Evolutionary conservation across 2,888 invertebrate genomes (phyloP), one percentile per base, ranked within the genome.

Genomic region (Acanthosepion pharaonis): DNA sequence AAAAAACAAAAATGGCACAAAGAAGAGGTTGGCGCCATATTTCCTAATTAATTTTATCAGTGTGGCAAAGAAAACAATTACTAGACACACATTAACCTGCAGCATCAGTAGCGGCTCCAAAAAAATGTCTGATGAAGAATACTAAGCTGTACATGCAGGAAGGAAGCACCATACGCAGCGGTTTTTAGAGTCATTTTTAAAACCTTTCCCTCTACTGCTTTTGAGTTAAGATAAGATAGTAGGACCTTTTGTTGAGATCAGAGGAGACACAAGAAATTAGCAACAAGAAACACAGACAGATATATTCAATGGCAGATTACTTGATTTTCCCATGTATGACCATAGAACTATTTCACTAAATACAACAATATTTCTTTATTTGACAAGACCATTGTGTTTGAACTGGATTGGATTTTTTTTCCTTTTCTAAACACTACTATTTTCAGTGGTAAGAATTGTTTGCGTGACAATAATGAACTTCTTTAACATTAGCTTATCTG

Each of bases 41-140:
- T 78, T 78, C 78, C 78, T 78, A 78, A 78, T 78, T 78, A 78
- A 78, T 78, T 78, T 78, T 78, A 78, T 78, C 78, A 78, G 78
- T n/a, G 78, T 78, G 11, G 78, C 78, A 78, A 78, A 15, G 78
- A 78, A 78, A 78, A 78, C 78, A 78, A 78, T 78, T 78, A 78
- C 78, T 33, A n/a, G 78, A 11, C 78, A n/a, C n/a, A 78, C n/a
- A 78, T 78, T 78, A 78, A 78, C n/a, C 78, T 33, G 78, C 11
- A 4, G 33, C n/a, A n/a, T 20, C 78, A 78, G n/a, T 11, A 4
- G 5, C 78, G 33, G n/a, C n/a, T n/a, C n/a, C n/a, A n/a, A 78
- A 64, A 59, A 78, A 28, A 78, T 78, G 78, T n/a, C n/a, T n/a
- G n/a, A 8, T 28, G 78, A 78, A 78, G 78, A 78, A 78, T 11